Percentiles rank a stretch among this genome's conserved stretches.
phyloP scores from a whole-genome alignment of 1,140 invertebrate species.

The Magallana gigas region DNA sequence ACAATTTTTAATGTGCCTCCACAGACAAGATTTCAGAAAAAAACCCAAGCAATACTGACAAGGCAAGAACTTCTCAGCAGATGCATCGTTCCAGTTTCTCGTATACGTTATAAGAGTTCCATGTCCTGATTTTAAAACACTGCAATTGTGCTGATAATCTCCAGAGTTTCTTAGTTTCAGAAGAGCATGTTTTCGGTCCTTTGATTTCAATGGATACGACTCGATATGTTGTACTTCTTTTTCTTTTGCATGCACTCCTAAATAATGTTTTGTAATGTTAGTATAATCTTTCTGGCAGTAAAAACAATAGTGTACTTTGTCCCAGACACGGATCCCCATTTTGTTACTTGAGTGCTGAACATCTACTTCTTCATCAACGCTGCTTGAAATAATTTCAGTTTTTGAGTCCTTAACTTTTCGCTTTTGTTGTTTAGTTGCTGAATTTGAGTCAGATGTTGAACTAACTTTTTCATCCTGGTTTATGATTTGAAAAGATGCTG shows the following conservation, averaged over 20 bases:
- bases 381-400: not conserved
- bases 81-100: constrained; percentile 40
- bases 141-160: constrained; percentile 55
- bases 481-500: not conserved
- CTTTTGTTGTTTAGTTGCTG: not conserved
- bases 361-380: not conserved
- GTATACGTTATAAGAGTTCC: constrained; percentile 51
- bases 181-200: constrained; percentile 41
- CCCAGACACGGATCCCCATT: constrained; percentile 50
- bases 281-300: constrained; percentile 54
- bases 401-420: not conserved
- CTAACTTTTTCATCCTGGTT: not conserved
- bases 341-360: constrained; percentile 38
- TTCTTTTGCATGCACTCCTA: constrained; percentile 49
- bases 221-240: constrained; percentile 42
- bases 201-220: constrained; percentile 35
- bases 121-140: constrained; percentile 50
- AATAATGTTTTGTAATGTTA: constrained; percentile 54
- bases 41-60: constrained; percentile 58
- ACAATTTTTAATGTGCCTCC: constrained; percentile 54
- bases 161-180: constrained; percentile 54
- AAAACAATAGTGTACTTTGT: constrained; percentile 54
- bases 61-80: constrained; percentile 48
- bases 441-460: constrained; percentile 12
- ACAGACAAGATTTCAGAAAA: constrained; percentile 56